Base-by-base conservation (phyloP, 2,888 invertebrate genomes). In the Lasioglossum vierecki region DNA sequence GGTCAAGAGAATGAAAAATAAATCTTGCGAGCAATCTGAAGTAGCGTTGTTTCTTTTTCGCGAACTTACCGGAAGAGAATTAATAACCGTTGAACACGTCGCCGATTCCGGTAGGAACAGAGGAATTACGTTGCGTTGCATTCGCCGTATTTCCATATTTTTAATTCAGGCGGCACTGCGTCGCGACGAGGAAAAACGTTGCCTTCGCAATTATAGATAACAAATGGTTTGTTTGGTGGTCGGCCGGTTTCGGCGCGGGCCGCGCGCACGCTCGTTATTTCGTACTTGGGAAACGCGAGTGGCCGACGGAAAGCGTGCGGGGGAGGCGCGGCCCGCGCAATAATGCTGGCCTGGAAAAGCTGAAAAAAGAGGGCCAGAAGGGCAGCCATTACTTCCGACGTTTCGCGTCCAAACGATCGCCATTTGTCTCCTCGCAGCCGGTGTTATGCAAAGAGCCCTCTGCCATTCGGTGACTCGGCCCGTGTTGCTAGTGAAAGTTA, bases 321-420 rank as follows among this genome's bases (percentile, higher is more conserved):
- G 66, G 70, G 39, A 39, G 39, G 80, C 63, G 74, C 79, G 73
- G 46, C 68, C 82, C 76, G 71, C 68, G 87, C 88, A 88, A 90
- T 90, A 91, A 89, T 88, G 86, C 88, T 85, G 87, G 83, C 90
- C 87, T 91, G 91, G 88, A 91, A 90, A 91, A 90, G 90, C 88
- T 90, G 88, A 90, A 90, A 90, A 68, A 90, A 90, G 91, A 90
- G 91, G 87, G 91, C 87, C 89, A 91, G 87, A 88, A 91, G 90
- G 88, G 85, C 90, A 87, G 86, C 88, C 89, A 90, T 91, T 90
- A 91, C 91, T 92, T 92, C 89, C 90, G 88, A 90, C 89, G 88
- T 87, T 90, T 86, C 88, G 89, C 89, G 83, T 86, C 91, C 86
- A 87, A 91, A 91, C 90, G 88, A 91, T 91, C 85, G 89, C 89